phyloP scores from a whole-genome alignment of 2,113 vertebrate species.

The Accipiter virgatus region DNA sequence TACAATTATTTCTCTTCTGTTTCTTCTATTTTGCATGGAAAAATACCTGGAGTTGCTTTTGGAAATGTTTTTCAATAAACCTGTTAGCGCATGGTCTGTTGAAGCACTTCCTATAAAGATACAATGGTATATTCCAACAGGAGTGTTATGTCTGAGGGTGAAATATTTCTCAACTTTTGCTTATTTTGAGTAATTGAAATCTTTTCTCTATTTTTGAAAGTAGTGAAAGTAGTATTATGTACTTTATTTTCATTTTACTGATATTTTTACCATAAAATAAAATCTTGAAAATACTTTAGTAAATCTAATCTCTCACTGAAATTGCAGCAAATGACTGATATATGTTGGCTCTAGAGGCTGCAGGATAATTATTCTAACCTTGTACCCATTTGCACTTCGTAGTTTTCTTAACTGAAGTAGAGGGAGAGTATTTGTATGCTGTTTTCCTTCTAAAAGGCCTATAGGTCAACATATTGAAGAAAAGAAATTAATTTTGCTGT shows the following conservation, averaged over 20 bases:
- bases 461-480: conserved; percentile 2
- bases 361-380: conserved; percentile 13
- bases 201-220: not conserved
- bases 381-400: conserved; percentile 17
- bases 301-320: not conserved
- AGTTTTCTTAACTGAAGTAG: conserved; percentile 15
- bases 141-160: not conserved
- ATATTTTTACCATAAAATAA: not conserved
- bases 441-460: conserved; percentile 1
- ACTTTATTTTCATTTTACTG: not conserved
- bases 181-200: not conserved
- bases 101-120: not conserved
- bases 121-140: not conserved
- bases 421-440: not conserved
- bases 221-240: not conserved
- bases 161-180: not conserved
- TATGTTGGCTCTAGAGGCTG: not conserved
- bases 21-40: not conserved
- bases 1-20: not conserved
- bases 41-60: not conserved
- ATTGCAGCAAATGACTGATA: not conserved
- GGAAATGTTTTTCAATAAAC: not conserved
- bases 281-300: not conserved
- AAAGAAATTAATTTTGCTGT: not conserved
- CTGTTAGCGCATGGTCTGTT: not conserved